phyloP scores from a whole-genome alignment of 2,888 invertebrate genomes.

The Leptinotarsa rubiginosa region DNA sequence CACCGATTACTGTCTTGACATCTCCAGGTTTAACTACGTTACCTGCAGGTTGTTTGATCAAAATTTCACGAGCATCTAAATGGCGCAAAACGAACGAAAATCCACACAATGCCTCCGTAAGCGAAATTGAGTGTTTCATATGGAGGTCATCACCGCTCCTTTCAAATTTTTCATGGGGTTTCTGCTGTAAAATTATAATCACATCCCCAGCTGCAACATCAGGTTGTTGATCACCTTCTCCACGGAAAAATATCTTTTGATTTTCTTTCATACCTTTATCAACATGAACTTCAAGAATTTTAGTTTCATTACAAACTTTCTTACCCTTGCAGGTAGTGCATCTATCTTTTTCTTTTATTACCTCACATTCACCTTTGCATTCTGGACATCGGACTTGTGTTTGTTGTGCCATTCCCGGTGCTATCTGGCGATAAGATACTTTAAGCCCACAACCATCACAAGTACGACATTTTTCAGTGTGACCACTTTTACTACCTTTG shows the following conservation, averaged over 20 bases:
- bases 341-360: constrained; percentile 83
- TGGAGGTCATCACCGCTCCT: constrained; percentile 81
- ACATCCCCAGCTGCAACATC: constrained; percentile 90
- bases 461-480: constrained; percentile 72
- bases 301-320: constrained; percentile 84
- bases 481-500: constrained; percentile 79
- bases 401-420: constrained; percentile 75
- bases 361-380: constrained; percentile 78
- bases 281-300: constrained; percentile 87
- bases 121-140: constrained; percentile 79
- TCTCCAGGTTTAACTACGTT: constrained; percentile 86
- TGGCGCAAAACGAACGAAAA: constrained; percentile 87
- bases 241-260: constrained; percentile 86
- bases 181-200: constrained; percentile 85
- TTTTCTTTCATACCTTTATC: constrained; percentile 89
- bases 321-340: constrained; percentile 87
- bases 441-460: constrained; percentile 86
- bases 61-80: constrained; percentile 86
- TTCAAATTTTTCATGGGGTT: constrained; percentile 83
- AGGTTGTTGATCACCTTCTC: constrained; percentile 92
- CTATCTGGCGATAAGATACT: constrained; percentile 79
- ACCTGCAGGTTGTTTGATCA: constrained; percentile 83
- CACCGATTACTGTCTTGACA: constrained; percentile 81
- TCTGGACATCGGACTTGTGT: constrained; percentile 73
- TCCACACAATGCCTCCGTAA: constrained; percentile 93